A percentile compares a stretch with the other conserved stretches of the same genome.
These are phyloP conservation scores for Lochmaea capreae DNA, from an alignment of 2,888 invertebrate genomes.

Conservation along the genomic window DNA sequence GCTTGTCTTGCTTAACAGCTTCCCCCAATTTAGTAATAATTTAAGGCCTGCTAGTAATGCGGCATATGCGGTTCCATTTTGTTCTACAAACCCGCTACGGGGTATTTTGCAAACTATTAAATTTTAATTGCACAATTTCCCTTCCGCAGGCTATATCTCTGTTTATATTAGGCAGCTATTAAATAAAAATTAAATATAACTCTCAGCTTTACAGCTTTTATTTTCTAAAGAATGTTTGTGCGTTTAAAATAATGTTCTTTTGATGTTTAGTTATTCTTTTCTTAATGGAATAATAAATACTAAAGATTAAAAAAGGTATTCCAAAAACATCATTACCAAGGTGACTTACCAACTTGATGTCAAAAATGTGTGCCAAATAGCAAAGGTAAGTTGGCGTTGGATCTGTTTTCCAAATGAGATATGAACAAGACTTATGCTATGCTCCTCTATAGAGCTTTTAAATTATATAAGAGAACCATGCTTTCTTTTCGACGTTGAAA, in stretches of 20 bases:
- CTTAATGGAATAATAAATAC: too few species aligned
- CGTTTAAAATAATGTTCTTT: not conserved
- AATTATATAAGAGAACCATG: too few species aligned
- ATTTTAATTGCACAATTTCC: constrained; percentile 16
- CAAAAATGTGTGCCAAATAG: too few species aligned
- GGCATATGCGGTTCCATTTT: constrained; percentile 11
- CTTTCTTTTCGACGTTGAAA: too few species aligned
- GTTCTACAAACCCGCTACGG: constrained; percentile 14
- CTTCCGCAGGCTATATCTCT: constrained; percentile 13
- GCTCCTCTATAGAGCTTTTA: too few species aligned
- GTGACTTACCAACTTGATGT: too few species aligned
- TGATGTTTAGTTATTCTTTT: not conserved
- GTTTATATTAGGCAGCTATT: constrained; percentile 5
- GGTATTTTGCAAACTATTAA: constrained; percentile 17
- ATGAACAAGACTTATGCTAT: too few species aligned
- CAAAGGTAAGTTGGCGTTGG: too few species aligned
- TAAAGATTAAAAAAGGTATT: too few species aligned
- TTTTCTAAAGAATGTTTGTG: not conserved
- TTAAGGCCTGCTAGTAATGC: constrained; percentile 14
- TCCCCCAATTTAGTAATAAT: constrained; percentile 12
- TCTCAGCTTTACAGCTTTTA: not conserved
- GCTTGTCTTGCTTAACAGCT: constrained; percentile 8
- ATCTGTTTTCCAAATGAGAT: too few species aligned
- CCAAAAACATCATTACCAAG: too few species aligned
- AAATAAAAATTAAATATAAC: constrained; percentile 2